Percentiles rank a stretch among this genome's conserved stretches.
These are phyloP conservation scores for Stenichneumon culpator DNA, from an alignment of 2,888 invertebrate genomes.

Conservation along the genomic window DNA sequence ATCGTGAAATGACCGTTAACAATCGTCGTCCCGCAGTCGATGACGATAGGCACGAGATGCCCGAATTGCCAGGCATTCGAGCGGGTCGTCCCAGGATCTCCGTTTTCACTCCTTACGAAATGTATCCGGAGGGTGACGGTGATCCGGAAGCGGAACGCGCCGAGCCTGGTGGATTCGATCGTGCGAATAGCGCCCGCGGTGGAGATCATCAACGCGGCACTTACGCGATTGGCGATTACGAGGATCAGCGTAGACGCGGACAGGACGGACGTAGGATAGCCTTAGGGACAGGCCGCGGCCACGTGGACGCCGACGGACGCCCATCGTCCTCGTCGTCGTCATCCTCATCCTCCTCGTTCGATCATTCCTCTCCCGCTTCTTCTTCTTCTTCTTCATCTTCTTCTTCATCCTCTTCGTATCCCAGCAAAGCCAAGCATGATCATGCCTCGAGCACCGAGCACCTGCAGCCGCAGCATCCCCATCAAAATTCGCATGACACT, in stretches of 20 bases:
- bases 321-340: conserved; percentile 57
- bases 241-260: conserved; percentile 69
- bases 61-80: conserved; percentile 78
- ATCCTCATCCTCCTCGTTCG: conserved; percentile 67
- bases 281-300: conserved; percentile 63
- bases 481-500: conserved; percentile 79
- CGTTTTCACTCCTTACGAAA: conserved; percentile 76
- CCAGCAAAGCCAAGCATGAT: conserved; percentile 80
- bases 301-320: conserved; percentile 52
- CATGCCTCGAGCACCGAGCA: conserved; percentile 80
- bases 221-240: conserved; percentile 68
- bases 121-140: conserved; percentile 69
- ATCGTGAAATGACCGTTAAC: conserved; percentile 70
- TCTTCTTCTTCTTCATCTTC: conserved; percentile 76
- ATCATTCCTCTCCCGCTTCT: conserved; percentile 62
- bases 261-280: conserved; percentile 65
- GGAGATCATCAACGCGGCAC: conserved; percentile 60
- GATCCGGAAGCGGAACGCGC: conserved; percentile 67
- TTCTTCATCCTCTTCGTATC: conserved; percentile 63
- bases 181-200: conserved; percentile 67
- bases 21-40: conserved; percentile 65
- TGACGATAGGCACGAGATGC: conserved; percentile 73
- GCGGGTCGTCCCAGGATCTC: conserved; percentile 75
- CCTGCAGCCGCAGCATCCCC: conserved; percentile 80
- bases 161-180: conserved; percentile 69